These are phyloP conservation scores for Labrus mixtus DNA, from an alignment of 2,113 vertebrate species.

Conservation along the genomic window DNA sequence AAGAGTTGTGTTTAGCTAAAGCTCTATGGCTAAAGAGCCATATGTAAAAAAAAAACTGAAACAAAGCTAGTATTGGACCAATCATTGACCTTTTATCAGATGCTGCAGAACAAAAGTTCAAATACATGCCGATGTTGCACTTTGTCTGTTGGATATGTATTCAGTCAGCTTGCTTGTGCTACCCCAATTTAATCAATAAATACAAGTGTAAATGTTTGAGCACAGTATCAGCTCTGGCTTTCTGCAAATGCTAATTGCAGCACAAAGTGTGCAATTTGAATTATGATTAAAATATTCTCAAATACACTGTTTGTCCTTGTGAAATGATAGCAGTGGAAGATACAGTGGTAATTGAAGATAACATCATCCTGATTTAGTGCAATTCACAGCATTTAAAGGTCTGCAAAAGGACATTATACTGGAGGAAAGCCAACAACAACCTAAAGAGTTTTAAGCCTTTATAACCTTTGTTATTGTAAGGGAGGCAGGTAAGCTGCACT, in stretches of 20 bases:
- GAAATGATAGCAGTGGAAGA: not conserved
- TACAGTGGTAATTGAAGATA: not conserved
- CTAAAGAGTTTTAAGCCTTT: conserved; percentile 29
- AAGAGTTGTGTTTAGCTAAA: not conserved
- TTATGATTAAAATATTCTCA: not conserved
- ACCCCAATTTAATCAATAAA: not conserved
- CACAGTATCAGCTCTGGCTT: not conserved
- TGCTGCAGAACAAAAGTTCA: no score
- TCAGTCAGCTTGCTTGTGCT: not conserved
- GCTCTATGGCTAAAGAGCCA: conserved; percentile 14
- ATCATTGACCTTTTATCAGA: no score
- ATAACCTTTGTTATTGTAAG: conserved; percentile 33
- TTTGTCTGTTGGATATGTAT: not conserved
- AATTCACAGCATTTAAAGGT: conserved; percentile 14
- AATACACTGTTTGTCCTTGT: not conserved
- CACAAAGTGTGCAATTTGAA: not conserved
- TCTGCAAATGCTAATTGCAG: not conserved
- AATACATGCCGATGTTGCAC: not conserved
- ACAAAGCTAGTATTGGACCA: no score
- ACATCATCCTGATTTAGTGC: conserved; percentile 8
- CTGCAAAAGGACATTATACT: conserved; percentile 14
- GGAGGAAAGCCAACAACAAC: conserved; percentile 34
- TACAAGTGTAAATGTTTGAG: no score
- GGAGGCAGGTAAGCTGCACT: conserved; percentile 21
- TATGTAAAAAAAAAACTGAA: not conserved